A percentile compares a stretch with the other conserved stretches of the same genome.
phyloP scores from a whole-genome alignment of 2,113 vertebrate species.

The Machaerirhynchus nigripectus region DNA sequence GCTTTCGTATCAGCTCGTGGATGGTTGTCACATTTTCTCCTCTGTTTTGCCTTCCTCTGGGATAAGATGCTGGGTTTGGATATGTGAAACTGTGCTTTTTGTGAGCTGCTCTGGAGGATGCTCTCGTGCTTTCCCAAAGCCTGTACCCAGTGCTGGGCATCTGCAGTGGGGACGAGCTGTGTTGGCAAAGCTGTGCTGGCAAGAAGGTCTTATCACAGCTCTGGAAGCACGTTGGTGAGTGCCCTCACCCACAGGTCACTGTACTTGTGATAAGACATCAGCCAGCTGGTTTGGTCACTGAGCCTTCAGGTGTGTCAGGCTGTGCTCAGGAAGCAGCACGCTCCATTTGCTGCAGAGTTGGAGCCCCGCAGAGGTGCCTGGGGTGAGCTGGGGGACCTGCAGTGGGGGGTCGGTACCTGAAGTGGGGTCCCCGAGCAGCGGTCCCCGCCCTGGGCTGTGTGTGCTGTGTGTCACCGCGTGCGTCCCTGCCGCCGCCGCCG shows the following conservation, averaged over 20 bases:
- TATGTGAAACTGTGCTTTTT: neutral
- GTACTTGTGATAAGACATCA: neutral
- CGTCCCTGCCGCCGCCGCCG: neutral
- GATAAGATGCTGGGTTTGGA: neutral
- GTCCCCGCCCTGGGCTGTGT: neutral
- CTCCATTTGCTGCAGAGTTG: neutral
- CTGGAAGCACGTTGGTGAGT: fast-evolving
- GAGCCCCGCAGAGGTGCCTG: fast-evolving
- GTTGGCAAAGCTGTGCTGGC: neutral
- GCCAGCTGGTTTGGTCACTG: neutral
- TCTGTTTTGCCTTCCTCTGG: neutral
- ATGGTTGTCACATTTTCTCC: neutral
- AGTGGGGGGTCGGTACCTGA: neutral
- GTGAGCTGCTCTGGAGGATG: neutral
- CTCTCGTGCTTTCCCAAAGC: fast-evolving
- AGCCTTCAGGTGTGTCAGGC: neutral
- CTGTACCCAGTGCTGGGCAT: neutral
- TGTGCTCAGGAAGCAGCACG: neutral
- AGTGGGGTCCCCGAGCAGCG: fast-evolving
- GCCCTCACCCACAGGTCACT: neutral
- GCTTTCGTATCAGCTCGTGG: fast-evolving
- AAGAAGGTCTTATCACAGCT: neutral
- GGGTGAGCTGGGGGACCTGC: fast-evolving
- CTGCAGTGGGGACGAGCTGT: fast-evolving
- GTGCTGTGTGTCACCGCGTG: fast-evolving